Base-by-base conservation (phyloP, 1,140 invertebrate species). In the Plectrocnemia conspersa region DNA sequence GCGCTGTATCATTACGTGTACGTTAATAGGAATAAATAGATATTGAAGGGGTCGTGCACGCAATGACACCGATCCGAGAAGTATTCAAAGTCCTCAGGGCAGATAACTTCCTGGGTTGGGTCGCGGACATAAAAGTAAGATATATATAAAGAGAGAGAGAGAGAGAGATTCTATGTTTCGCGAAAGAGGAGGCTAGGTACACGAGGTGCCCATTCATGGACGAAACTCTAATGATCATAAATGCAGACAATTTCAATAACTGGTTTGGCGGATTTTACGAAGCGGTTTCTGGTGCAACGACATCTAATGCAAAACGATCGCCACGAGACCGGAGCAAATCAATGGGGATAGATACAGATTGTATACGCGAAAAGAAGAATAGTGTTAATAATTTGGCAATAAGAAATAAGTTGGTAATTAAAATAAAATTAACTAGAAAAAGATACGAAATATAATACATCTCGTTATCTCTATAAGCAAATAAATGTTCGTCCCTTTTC, bases 71-170 rank as follows among this genome's bases (percentile, higher is more conserved):
- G 24, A 52, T 52, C 19, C 32, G 13, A 41, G 38, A 41, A 41
- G 38, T 19, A 36, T 13, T 50, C 27, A 10, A 41, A 41, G 38
- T 52, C 49, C 36, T 21, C 19, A 10, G 49, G 49, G 49, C 49
- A 52, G 35, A 41, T 42, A 18, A 52, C 49, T 52, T 52, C 49
- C 49, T 52, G 49, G n/a, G n/a, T 52, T 42, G 13, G 38, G 18
- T 38, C 36, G 32, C 32, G 11, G 27, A 29, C n/a, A 29, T 29
- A 29, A 29, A 29, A 29, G n/a, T n/a, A n/a, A n/a, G n/a, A n/a
- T n/a, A n/a, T n/a, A n/a, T n/a, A n/a, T n/a, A n/a, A n/a, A n/a
- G n/a, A n/a, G n/a, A n/a, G n/a, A n/a, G n/a, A n/a, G n/a, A n/a
- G n/a, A n/a, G n/a, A n/a, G n/a, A n/a, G n/a, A n/a, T n/a, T n/a